Conservation (phyloP, 2,113 vertebrate genomes). For the Calonectris borealis region DNA sequence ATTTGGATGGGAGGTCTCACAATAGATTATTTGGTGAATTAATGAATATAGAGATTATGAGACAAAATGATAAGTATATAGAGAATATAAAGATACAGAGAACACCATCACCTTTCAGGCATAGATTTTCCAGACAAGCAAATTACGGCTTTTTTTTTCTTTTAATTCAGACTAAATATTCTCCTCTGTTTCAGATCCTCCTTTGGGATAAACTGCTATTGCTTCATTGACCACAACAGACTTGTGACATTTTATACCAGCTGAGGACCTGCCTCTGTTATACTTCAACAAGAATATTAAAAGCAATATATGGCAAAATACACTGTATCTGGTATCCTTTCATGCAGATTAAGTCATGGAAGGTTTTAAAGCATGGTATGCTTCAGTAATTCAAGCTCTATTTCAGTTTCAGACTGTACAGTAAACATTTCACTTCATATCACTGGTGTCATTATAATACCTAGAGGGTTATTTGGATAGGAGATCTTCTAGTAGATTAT, state of each 20-base stretch:
- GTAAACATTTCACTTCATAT: not conserved
- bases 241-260: slow-evolving; percentile 1
- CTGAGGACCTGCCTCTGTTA: not conserved
- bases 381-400: not conserved
- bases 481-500: not conserved
- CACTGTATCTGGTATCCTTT: not conserved
- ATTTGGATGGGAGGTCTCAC: not conserved
- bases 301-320: not conserved
- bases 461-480: not conserved
- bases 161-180: not conserved
- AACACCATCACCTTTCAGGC: not conserved
- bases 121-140: not conserved
- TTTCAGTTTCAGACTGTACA: not conserved
- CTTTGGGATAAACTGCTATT: not conserved
- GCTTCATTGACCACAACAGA: not conserved
- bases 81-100: not conserved
- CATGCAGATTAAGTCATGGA: not conserved
- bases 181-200: not conserved
- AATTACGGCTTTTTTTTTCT: not conserved
- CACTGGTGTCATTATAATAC: not conserved
- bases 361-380: not conserved
- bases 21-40: not conserved
- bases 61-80: not conserved
- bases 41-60: not conserved
- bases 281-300: not conserved